Conservation (phyloP, 2,113 vertebrate genomes). For the Narcine bancroftii region DNA sequence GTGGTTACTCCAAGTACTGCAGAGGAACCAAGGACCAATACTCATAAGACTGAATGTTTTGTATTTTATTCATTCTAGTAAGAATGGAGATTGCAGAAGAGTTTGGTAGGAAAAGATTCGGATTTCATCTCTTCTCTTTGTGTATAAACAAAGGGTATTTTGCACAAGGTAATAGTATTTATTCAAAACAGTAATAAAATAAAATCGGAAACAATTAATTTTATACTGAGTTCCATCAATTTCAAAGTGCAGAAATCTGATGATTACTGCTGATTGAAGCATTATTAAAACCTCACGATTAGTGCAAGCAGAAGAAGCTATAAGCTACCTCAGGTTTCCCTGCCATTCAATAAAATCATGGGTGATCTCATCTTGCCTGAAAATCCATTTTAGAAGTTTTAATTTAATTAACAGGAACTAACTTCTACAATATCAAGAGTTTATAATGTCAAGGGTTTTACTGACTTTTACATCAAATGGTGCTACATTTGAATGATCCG, state of each 20-base stretch:
- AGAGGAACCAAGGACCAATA: neutral
- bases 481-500: neutral
- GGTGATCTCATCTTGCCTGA: too few species aligned
- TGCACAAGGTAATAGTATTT: neutral
- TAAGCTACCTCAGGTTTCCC: too few species aligned
- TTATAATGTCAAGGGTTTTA: neutral
- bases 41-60: neutral
- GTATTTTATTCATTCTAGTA: neutral
- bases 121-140: neutral
- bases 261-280: neutral
- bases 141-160: neutral
- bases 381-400: too few species aligned
- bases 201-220: neutral
- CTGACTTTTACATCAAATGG: neutral
- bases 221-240: neutral
- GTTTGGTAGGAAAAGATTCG: neutral
- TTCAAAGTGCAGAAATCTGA: neutral
- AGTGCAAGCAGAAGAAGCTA: neutral
- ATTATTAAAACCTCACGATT: neutral
- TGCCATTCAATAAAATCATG: too few species aligned
- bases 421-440: neutral
- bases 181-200: neutral
- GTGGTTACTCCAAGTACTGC: neutral
- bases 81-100: too few species aligned
- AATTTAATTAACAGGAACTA: neutral